Evolutionary conservation across 2,113 vertebrate species (phyloP), one percentile per base, ranked within the genome.

Genomic region (Isurus oxyrinchus): DNA sequence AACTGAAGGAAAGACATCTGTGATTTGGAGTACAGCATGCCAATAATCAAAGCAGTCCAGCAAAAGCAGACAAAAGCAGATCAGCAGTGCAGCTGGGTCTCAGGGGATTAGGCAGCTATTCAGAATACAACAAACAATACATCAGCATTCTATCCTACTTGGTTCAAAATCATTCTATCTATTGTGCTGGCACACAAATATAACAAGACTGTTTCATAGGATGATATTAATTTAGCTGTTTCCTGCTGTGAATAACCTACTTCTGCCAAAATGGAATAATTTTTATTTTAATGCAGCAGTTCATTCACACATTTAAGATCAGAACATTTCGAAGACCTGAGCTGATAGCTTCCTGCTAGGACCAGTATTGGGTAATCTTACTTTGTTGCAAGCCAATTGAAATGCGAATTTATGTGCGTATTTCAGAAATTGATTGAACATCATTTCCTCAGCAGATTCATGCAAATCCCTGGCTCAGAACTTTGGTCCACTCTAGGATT

Each of bases 1-100:
- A 35, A n/a, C 57, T 91, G 31, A 61, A 61, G 88, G 55, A 93
- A 93, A 59, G 88, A 91, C 88, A 59, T 91, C 88, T 91, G 88
- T 91, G 5, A 31, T 61, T n/a, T 35, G 55, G 88, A 93, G 31
- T 59, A 61, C 88, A 93, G 57, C 31, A n/a, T 61, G 57, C 31
- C 57, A 35, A 61, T 55, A 93, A 93, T 93, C 57, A 93, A 59
- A 93, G 55, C 31, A n/a, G 55, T 35, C 57, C 55, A 61, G 55
- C 35, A 31, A 35, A n/a, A 27, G 61, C 88, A 93, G 31, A 93
- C 31, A 27, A n/a, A 35, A 16, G 57, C 88, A 93, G 55, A 59
- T 57, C 88, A 59, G 35, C 35, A 61, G 88, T 61, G 13, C 88
- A 91, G 35, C 27, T 61, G 57, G 61, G 31, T 93, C 27, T 61